These are phyloP conservation scores for Jacana jacana DNA, from an alignment of 2,113 vertebrate genomes.

Conservation along the genomic window DNA sequence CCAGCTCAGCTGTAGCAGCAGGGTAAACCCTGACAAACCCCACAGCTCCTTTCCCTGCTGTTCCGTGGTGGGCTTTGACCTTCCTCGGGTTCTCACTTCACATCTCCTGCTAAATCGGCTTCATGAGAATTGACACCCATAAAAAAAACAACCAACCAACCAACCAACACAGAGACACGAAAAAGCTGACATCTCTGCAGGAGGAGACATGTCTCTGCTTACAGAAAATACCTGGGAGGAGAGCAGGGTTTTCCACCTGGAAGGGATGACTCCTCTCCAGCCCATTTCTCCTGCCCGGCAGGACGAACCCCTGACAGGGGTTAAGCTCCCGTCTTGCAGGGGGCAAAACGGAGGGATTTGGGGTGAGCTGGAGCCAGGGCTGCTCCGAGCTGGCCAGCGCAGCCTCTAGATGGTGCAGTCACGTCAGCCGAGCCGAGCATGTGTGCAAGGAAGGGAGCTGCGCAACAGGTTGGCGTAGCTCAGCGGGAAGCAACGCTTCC, in stretches of 20 bases:
- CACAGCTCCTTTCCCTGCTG: not conserved
- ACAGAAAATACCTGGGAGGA: not conserved
- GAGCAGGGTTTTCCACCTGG: not conserved
- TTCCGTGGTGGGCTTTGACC: not conserved
- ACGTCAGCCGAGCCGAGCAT: conserved; percentile 42
- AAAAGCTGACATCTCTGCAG: not conserved
- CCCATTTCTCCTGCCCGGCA: not conserved
- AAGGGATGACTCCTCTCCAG: not conserved
- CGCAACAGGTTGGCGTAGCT: conserved; percentile 62
- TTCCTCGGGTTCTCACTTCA: not conserved
- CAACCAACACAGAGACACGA: rapidly evolving
- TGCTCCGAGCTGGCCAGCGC: not conserved
- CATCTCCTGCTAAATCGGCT: not conserved
- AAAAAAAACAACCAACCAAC: not conserved
- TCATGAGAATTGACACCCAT: not conserved
- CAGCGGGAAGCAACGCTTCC: not conserved
- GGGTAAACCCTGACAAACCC: not conserved
- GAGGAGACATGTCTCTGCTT: not conserved
- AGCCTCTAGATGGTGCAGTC: conserved; percentile 66
- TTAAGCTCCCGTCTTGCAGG: not conserved
- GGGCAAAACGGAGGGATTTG: rapidly evolving
- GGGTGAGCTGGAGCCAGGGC: not conserved
- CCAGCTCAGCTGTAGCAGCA: not conserved
- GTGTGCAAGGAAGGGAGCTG: conserved; percentile 21
- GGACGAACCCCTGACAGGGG: not conserved